Evolutionary conservation across 1,140 invertebrate species (phyloP), one percentile per base, ranked within the genome.

Genomic region (Pseudomyrmex pallidus): DNA sequence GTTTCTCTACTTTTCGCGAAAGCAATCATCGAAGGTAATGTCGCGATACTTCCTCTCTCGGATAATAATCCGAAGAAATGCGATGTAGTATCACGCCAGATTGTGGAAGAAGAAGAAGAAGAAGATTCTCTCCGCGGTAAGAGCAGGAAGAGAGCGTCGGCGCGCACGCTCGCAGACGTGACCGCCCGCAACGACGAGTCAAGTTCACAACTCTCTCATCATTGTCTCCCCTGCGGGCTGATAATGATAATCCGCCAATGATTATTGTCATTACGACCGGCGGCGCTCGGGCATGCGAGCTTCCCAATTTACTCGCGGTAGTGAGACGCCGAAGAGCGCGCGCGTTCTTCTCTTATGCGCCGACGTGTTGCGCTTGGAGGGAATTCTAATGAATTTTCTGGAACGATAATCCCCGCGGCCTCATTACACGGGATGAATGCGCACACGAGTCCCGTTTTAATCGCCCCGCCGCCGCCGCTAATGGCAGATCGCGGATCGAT

Each of bases 131-230:
- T 12, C 46, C 12, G 9, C 35, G 25, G 22, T 54, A 35, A 61
- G 35, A 67, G 17, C 2, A 61, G 64, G 15, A 86, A 61, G 52
- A 56, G 62, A 54, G 13, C n/a, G 50, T 20, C n/a, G 63, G 1
- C 35, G 35, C 1, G 13, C 61, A 25, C 1, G 46, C 46, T 73
- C 72, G 61, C 35, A 35, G 35, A 59, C 86, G 80, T 73, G 87
- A 87, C 85, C 85, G 62, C 57, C 77, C 50, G 25, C 15, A 70
- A 59, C 46, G 20, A 61, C 22, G 50, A 90, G 85, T 90, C 92
- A 93, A 93, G 92, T 93, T 93, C 92, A 92, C 87, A 87, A 90
- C 88, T 92, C 80, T 90, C 92, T 88, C 90, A 90, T 90, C 91
- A 92, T 92, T 92, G 91, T 92, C 84, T 91, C 66, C 80, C 56